Base-by-base conservation (phyloP, 2,888 invertebrate species). In the Atrina japonica region DNA sequence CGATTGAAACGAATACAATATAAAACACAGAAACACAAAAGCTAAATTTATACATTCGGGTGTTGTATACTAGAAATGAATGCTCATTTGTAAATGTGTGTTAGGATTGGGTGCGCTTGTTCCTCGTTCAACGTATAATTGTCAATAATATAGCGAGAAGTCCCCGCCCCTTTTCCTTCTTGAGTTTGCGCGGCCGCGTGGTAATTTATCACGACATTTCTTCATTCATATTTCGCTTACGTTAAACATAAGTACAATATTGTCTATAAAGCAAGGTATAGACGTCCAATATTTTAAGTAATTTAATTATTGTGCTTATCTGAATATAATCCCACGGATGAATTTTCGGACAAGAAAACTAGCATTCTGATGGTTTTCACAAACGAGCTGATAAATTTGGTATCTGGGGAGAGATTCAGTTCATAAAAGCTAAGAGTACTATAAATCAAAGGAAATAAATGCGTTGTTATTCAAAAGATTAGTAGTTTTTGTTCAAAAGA, bases 131-230 rank as follows among this genome's bases (percentile, higher is more conserved):
- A 35, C 35, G 35, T 35, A 35, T 35, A 35, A 41, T 52, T 43
- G 63, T 64, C 63, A 64, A 64, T 64, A 64, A 52, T 40, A 27
- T 41, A 41, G 14, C 40, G 53, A 40, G 25, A 30, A 64, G 29
- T 18, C 63, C 63, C 63, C 52, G 52, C 63, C 63, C 63, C 63
- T 52, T 30, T 41, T 35, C 52, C 52, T 7, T 35, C 50, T 40
- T 14, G 52, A 64, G 63, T 50, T 23, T 64, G 63, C 63, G 53
- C 63, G 52, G 43, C 63, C 50, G 27, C 21, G 52, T 41, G 41
- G 63, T 64, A 50, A 64, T 64, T 64, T 64, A 64, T 53, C 56
- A 56, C 21, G 56, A 56, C 35, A 40, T 56, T 35, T 40, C 40
- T 41, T 40, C 56, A 56, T 56, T 56, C 56, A 56, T 56, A 56